Evolutionary conservation across 2,797 vertebrate genomes (phyloP), one percentile per base, ranked within the genome.

Genomic region (Leucoraja ocellata): DNA sequence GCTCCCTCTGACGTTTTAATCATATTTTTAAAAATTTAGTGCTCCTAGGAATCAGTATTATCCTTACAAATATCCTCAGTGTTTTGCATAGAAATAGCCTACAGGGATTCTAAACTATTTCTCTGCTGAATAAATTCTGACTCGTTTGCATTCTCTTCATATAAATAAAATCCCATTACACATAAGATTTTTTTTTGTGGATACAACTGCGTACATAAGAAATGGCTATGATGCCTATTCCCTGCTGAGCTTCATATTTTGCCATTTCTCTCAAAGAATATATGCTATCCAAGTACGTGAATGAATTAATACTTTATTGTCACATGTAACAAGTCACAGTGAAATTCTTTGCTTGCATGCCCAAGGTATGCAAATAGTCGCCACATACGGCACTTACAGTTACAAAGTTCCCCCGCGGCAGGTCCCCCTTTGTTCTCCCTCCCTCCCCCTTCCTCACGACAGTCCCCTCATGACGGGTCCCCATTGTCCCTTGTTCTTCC

Each of bases 121-220:
- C 14, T 36, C n/a, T 88, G 28, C 58, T 86, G 61, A 68, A 32
- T 88, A 8, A 65, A 68, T 65, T 65, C n/a, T 88, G 61, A 68
- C 84, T 88, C 84, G 68, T 18, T 65, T 63, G 58, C 32, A 61
- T 23, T 10, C 25, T 84, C 28, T 88, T 88, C 61, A 21, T 36
- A 88, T 9, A 68, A 88, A 32, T 58, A 86, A 88, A 88, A 88
- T 88, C 61, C 61, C 7, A 65, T 88, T 68, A 88, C 61, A 36
- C 84, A 63, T 16, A 8, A 88, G 61, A 32, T 32, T 32, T 32
- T 68, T 65, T 36, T 88, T 68, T 36, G 65, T 68, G 61, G 28
- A 88, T n/a, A 36, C 61, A 88, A 28, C 84, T 68, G 61, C 8
- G 54, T 88, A 88, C 61, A 16, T 14, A 88, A 61, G 54, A 58